phyloP scores from a whole-genome alignment of 2,797 vertebrate genomes.

The Liasis olivaceus region DNA sequence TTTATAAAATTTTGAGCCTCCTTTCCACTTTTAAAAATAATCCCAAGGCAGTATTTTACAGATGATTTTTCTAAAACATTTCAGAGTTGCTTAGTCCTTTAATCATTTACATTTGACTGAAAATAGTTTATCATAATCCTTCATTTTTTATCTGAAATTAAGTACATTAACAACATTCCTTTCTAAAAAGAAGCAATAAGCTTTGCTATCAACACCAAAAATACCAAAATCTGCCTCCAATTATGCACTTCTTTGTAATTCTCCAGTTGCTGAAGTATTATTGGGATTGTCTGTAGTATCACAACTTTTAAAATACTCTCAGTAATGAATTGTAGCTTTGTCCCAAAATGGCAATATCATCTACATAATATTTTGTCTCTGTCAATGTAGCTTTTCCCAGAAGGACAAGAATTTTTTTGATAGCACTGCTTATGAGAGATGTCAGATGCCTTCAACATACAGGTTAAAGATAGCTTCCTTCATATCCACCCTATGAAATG shows the following conservation, averaged over 20 bases:
- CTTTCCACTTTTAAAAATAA: not conserved
- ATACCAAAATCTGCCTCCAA: not conserved
- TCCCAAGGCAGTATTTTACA: not conserved
- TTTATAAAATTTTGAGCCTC: not conserved
- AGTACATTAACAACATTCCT: not conserved
- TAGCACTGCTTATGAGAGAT: too few relatives aligned
- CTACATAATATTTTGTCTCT: too few relatives aligned
- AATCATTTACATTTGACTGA: not conserved
- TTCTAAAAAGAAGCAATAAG: not conserved
- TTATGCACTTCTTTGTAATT: not conserved
- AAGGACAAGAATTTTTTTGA: too few relatives aligned
- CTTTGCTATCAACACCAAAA: not conserved
- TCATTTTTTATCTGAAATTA: not conserved
- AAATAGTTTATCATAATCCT: not conserved
- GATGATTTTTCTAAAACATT: not conserved
- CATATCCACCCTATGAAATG: too few relatives aligned
- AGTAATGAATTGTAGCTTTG: too few relatives aligned
- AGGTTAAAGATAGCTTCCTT: too few relatives aligned
- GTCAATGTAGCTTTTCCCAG: too few relatives aligned
- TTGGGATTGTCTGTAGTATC: not conserved
- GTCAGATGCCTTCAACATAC: too few relatives aligned
- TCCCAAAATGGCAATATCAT: too few relatives aligned
- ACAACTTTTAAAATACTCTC: not conserved
- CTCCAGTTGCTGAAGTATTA: not conserved
- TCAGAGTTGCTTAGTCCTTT: not conserved